These are phyloP conservation scores for Agrotis exclamationis DNA, from an alignment of 2,888 invertebrate genomes.

Conservation along the genomic window DNA sequence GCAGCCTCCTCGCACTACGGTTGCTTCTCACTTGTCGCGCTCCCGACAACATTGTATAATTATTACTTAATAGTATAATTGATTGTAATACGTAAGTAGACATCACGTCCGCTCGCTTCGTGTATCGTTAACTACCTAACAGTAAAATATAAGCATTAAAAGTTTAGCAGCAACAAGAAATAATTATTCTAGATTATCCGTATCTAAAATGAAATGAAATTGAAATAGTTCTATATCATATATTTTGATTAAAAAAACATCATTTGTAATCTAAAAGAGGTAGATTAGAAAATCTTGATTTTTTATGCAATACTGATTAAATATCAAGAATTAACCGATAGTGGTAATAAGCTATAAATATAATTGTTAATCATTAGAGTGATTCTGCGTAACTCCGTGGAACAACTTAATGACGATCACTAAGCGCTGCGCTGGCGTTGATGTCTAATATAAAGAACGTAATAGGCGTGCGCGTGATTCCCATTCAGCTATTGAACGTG, in stretches of 20 bases:
- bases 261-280: background rate
- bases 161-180: conserved; percentile 48
- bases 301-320: background rate
- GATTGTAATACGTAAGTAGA: conserved; percentile 68
- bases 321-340: background rate
- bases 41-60: conserved; percentile 80
- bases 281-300: too few relatives aligned
- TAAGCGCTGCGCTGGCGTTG: conserved; percentile 63
- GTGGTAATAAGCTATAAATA: conserved; percentile 20
- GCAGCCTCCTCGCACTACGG: conserved; percentile 70
- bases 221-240: conserved; percentile 7
- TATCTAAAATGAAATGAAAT: conserved; percentile 37
- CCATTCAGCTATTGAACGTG: conserved; percentile 56
- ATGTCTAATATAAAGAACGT: conserved; percentile 67
- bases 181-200: conserved; percentile 45
- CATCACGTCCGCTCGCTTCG: conserved; percentile 61
- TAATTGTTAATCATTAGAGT: conserved; percentile 21
- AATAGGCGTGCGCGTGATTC: conserved; percentile 59
- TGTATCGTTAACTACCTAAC: conserved; percentile 54
- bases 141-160: conserved; percentile 56
- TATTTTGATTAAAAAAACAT: conserved; percentile 12
- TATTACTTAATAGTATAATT: conserved; percentile 84
- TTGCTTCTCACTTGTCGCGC: conserved; percentile 70
- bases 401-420: conserved; percentile 30
- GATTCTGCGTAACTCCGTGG: conserved; percentile 18